phyloP scores from a whole-genome alignment of 2,888 invertebrate genomes.

The Tetranychus piercei region DNA sequence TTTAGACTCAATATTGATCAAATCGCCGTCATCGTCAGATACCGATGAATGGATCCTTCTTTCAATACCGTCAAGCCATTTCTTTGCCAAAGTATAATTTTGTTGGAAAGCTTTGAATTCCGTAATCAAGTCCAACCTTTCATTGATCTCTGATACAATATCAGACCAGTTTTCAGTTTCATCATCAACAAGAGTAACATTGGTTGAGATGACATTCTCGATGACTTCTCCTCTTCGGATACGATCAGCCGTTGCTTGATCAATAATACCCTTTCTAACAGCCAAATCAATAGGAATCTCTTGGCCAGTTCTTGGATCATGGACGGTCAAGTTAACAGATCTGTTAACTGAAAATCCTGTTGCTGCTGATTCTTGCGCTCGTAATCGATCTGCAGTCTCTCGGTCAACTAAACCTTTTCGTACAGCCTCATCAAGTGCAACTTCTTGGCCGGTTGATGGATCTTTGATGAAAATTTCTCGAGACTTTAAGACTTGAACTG shows the following conservation, averaged over 20 bases:
- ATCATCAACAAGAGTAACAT: constrained; percentile 17
- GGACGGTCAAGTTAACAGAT: constrained; percentile 29
- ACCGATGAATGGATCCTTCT: background rate
- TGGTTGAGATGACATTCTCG: constrained; percentile 18
- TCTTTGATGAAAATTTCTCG: constrained; percentile 18
- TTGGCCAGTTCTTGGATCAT: constrained; percentile 60
- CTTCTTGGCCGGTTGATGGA: constrained; percentile 54
- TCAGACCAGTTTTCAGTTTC: constrained; percentile 8
- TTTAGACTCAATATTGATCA: background rate
- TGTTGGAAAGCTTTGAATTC: background rate
- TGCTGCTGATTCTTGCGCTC: constrained; percentile 40
- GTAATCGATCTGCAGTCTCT: constrained; percentile 42
- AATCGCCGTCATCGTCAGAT: background rate
- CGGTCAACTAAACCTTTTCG: constrained; percentile 33
- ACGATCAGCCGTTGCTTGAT: constrained; percentile 28
- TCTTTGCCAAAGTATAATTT: background rate
- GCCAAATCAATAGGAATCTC: constrained; percentile 62
- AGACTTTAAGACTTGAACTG: constrained; percentile 14
- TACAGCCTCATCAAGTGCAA: constrained; percentile 32
- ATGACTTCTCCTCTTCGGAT: constrained; percentile 16
- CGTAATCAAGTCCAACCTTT: background rate
- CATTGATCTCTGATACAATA: constrained; percentile 6
- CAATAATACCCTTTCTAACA: constrained; percentile 41
- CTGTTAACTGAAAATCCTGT: constrained; percentile 14
- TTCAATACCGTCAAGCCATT: constrained; percentile 4